Conservation (phyloP, 2,888 invertebrate species). For the Nemotelus pantherinus region DNA sequence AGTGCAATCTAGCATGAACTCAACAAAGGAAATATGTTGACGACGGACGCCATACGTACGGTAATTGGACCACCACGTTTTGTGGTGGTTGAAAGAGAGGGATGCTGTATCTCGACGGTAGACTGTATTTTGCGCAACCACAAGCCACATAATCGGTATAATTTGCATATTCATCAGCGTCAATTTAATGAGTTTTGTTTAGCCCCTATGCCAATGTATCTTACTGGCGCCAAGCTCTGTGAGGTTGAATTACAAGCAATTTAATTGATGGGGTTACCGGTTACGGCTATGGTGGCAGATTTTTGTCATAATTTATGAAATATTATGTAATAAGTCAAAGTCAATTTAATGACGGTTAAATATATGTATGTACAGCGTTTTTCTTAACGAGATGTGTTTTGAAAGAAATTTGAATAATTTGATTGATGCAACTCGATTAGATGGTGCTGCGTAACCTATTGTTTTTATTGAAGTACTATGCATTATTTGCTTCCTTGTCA, state of each 20-base stretch:
- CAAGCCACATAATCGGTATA: conserved; percentile 12
- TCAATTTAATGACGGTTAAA: too few relatives aligned
- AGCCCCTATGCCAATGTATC: conserved; percentile 10
- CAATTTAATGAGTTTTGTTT: conserved; percentile 24
- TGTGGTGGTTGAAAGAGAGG: too few relatives aligned
- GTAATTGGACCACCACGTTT: conserved; percentile 15
- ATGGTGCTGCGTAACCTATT: too few relatives aligned
- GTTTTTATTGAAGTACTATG: too few relatives aligned
- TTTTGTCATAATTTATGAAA: background rate
- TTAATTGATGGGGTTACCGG: background rate
- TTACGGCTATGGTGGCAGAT: background rate
- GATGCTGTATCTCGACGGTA: too few relatives aligned
- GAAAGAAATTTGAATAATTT: too few relatives aligned
- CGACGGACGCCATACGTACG: background rate
- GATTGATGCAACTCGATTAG: too few relatives aligned
- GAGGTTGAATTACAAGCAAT: background rate
- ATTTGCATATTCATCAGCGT: conserved; percentile 36
- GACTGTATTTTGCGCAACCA: conserved; percentile 1
- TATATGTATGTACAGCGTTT: too few relatives aligned
- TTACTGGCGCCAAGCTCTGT: conserved; percentile 4
- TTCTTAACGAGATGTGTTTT: too few relatives aligned
- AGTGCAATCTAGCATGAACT: conserved; percentile 33
- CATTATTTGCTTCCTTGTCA: too few relatives aligned
- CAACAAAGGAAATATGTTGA: background rate
- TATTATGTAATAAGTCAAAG: too few relatives aligned